These are phyloP conservation scores for Rhadinocentrus ornatus DNA, from an alignment of 2,797 vertebrate species.

Conservation along the genomic window DNA sequence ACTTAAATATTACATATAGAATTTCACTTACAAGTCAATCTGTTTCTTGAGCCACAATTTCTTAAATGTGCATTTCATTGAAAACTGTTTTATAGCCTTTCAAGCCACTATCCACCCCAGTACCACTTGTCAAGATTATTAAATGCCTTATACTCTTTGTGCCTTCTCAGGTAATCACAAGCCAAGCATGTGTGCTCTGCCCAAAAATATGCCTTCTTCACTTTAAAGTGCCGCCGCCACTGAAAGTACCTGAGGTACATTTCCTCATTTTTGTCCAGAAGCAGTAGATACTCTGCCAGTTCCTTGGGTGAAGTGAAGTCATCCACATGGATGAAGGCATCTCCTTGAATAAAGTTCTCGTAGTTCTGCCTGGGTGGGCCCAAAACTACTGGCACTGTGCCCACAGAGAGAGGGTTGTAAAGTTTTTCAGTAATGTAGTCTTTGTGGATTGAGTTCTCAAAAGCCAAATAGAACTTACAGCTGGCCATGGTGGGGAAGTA, in stretches of 20 bases:
- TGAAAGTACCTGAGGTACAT: slow-evolving; percentile 95
- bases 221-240: slow-evolving; percentile 96
- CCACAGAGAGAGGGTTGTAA: slow-evolving; percentile 94
- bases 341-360: slow-evolving; percentile 95
- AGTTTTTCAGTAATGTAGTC: slow-evolving; percentile 99
- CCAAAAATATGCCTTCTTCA: slow-evolving; percentile 94
- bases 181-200: slow-evolving; percentile 95
- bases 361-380: slow-evolving; percentile 95
- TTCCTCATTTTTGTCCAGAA: slow-evolving; percentile 95
- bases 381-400: slow-evolving; percentile 94
- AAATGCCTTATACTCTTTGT: slow-evolving; percentile 94
- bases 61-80: background rate
- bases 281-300: slow-evolving; percentile 93
- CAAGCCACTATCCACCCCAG: slow-evolving; percentile 86
- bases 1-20: slow-evolving; percentile 2
- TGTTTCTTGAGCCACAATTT: background rate
- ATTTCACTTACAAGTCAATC: background rate
- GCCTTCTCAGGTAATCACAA: slow-evolving; percentile 94
- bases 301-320: slow-evolving; percentile 95
- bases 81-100: background rate
- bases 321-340: slow-evolving; percentile 97
- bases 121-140: slow-evolving; percentile 98
- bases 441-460: slow-evolving; percentile 98
- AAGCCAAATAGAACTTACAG: slow-evolving; percentile 97
- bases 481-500: slow-evolving; percentile 93